Conservation (phyloP, 2,797 vertebrate genomes). For the Molossus molossus region DNA sequence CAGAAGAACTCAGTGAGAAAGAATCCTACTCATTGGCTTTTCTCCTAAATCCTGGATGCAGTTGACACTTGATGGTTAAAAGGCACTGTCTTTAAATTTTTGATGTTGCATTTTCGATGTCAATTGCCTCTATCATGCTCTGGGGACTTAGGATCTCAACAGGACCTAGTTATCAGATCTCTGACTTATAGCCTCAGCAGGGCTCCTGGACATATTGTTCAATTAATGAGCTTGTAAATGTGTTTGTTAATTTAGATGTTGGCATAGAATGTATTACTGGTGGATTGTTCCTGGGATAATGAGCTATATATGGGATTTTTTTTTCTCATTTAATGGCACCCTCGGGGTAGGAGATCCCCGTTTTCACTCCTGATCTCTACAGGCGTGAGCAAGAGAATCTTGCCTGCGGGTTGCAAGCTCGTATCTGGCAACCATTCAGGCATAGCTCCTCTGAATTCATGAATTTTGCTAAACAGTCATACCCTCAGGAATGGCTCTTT, state of each 20-base stretch:
- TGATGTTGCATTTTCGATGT: background rate
- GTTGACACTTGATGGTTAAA: background rate
- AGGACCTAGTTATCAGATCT: constrained; percentile 7
- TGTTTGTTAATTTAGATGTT: constrained; percentile 66
- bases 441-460: background rate
- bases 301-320: background rate
- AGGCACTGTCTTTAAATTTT: background rate
- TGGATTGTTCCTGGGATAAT: constrained; percentile 42
- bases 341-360: background rate
- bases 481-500: background rate
- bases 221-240: constrained; percentile 75
- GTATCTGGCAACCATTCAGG: background rate
- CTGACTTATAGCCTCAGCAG: background rate
- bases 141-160: background rate
- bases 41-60: background rate
- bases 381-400: background rate
- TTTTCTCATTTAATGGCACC: background rate
- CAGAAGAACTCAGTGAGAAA: background rate
- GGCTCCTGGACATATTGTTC: constrained; percentile 52
- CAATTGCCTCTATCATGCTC: background rate
- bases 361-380: background rate
- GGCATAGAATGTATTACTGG: constrained; percentile 64
- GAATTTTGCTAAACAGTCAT: constrained; percentile 45
- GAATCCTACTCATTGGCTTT: background rate
- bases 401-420: background rate